Base-by-base conservation (phyloP, 1,140 invertebrate genomes). In the Bombus turneri region DNA sequence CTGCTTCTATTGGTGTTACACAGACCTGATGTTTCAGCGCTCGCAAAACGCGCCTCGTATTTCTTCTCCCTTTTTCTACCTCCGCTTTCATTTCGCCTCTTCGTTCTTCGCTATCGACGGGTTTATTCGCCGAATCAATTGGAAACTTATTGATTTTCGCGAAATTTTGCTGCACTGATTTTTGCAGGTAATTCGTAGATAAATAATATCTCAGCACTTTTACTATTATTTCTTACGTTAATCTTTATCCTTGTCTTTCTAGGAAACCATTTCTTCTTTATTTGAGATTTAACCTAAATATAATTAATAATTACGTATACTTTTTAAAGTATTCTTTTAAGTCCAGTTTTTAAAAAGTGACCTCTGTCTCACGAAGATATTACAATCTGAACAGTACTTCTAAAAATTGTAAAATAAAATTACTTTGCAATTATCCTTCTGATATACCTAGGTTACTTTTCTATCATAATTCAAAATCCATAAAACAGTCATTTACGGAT, bases 1-100 rank as follows among this genome's bases (percentile, higher is more conserved):
- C 81, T 79, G 43, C 77, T 81, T 83, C 62, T 59, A 86, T 87
- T 57, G 75, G 68, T 64, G 81, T 83, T 83, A 84, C 81, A 39
- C 74, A 66, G 57, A 84, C 68, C 68, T 78, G 81, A 86, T 72
- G 74, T 87, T 87, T 74, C 41, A 39, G 15, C 62, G 53, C 53
- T 88, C 75, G 41, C 81, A 66, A 76, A 76, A 75, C 69, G 31
- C n/a, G 66, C 28, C 66, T 77, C 62, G 79, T 37, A 47, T 69
- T 83, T 53, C 71, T 25, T 41, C 80, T 75, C 41, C 81, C 62
- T 66, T 66, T 43, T 47, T 31, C 71, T 13, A 15, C 66, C 9
- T 12, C 31, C 37, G 53, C 57, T 59, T 66, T 66, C 31, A 9
- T 66, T 66, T 8, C 64, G 15, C 31, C 31, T 18, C 31, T 34